Percentiles rank a stretch among this genome's conserved stretches.
Evolutionary conservation across 2,888 invertebrate species (phyloP).

Genomic region (Drosophila quinaria): DNA sequence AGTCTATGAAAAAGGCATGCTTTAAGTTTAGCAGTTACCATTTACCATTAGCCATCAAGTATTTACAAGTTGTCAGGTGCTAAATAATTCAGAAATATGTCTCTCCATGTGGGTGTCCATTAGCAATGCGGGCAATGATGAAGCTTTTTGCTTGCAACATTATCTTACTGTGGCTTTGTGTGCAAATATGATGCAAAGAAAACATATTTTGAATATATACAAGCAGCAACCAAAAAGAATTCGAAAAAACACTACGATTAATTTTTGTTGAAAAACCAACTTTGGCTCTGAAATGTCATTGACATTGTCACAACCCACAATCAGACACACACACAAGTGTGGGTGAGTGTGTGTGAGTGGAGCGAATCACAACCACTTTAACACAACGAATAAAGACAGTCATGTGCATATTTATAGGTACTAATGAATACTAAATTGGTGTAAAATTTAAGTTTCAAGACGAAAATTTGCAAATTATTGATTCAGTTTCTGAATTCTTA

Average conservation of each 20-base stretch:
- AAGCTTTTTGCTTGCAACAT: constrained; percentile 16
- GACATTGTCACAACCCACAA: constrained; percentile 51
- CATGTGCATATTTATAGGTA: constrained; percentile 8
- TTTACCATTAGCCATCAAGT: not conserved
- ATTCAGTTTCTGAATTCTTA: too few species aligned
- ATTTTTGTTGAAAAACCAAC: constrained; percentile 29
- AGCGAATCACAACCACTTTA: constrained; percentile 20
- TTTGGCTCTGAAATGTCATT: constrained; percentile 48
- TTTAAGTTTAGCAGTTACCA: not conserved
- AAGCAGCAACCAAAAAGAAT: not conserved
- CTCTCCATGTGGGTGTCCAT: constrained; percentile 16
- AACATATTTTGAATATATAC: constrained; percentile 29
- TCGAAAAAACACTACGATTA: constrained; percentile 28
- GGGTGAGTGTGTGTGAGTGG: constrained; percentile 9
- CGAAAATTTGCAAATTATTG: too few species aligned
- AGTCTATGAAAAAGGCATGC: constrained; percentile 3
- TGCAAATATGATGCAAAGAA: constrained; percentile 20
- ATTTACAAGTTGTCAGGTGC: constrained; percentile 9
- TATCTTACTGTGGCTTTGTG: constrained; percentile 12
- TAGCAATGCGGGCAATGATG: constrained; percentile 21
- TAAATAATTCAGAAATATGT: constrained; percentile 23
- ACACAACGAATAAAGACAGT: constrained; percentile 22
- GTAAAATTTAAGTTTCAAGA: too few species aligned
- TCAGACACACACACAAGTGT: constrained; percentile 1
- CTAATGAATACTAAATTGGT: not conserved